phyloP scores from a whole-genome alignment of 2,888 invertebrate species.

The Cepaea hortensis region DNA sequence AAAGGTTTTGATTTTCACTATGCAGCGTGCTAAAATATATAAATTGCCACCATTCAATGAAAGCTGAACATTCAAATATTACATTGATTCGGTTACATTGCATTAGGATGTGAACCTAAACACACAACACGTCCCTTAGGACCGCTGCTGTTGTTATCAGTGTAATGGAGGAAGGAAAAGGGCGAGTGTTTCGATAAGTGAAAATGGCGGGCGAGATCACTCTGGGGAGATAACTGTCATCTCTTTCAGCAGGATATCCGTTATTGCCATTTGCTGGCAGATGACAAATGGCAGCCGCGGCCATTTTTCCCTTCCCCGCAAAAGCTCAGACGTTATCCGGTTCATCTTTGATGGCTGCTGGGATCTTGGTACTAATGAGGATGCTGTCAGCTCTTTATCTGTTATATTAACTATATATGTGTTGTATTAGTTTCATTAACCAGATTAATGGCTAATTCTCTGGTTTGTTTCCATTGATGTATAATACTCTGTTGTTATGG shows the following conservation, averaged over 20 bases:
- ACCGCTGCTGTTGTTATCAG: neutral
- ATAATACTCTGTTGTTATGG: no score
- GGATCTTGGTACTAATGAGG: neutral
- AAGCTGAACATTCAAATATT: neutral
- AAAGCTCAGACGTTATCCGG: neutral
- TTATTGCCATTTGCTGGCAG: neutral
- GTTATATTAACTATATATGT: no score
- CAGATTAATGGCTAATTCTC: no score
- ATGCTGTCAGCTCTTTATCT: neutral
- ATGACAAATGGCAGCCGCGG: conserved; percentile 12
- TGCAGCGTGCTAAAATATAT: no score
- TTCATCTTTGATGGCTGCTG: neutral
- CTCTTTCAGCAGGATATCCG: neutral
- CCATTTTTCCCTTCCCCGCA: neutral
- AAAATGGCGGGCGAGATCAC: neutral
- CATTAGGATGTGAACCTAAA: no score
- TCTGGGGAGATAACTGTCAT: neutral
- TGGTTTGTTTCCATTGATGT: no score
- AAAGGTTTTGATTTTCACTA: no score
- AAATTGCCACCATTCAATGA: neutral
- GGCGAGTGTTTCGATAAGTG: neutral
- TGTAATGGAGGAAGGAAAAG: neutral
- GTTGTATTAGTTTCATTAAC: no score
- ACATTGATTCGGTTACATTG: neutral
- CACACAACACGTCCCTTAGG: no score